These are phyloP conservation scores for Catharus ustulatus DNA, from an alignment of 2,797 vertebrate genomes.

Conservation along the genomic window DNA sequence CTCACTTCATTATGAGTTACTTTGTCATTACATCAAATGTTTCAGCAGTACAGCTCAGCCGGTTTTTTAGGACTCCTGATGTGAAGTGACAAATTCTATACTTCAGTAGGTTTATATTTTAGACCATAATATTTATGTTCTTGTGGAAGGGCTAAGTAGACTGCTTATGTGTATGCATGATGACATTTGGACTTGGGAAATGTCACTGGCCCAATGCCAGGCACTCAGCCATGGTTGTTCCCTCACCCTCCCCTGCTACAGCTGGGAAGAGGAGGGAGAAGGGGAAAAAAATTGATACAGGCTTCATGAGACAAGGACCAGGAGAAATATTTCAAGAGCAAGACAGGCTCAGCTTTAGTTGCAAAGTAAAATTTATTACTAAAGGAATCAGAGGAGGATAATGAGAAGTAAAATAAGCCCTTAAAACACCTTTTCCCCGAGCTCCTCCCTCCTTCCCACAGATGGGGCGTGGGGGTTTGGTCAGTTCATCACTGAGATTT, in stretches of 20 bases:
- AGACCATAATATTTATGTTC: not conserved
- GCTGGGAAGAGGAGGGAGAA: not conserved
- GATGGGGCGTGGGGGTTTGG: not conserved
- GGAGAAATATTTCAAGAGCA: not conserved
- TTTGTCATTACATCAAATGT: not conserved
- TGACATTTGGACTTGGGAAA: not conserved
- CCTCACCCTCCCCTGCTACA: not conserved
- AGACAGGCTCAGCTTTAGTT: not conserved
- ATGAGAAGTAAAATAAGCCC: not conserved
- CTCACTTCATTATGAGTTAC: not conserved
- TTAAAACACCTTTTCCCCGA: not conserved
- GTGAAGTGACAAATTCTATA: constrained; percentile 35
- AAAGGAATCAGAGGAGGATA: not conserved
- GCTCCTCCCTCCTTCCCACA: not conserved
- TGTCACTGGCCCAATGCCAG: fast-evolving
- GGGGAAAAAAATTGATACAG: fast-evolving
- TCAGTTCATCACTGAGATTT: not conserved
- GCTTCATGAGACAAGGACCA: not conserved
- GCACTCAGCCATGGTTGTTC: not conserved
- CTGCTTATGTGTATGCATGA: not conserved
- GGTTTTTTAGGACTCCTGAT: constrained; percentile 13
- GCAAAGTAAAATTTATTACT: not conserved
- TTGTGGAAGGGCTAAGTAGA: not conserved
- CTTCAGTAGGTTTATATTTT: not conserved
- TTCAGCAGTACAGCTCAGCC: not conserved